Evolutionary conservation across 2,888 invertebrate species (phyloP).

Genomic region (Tupiocoris notatus): DNA sequence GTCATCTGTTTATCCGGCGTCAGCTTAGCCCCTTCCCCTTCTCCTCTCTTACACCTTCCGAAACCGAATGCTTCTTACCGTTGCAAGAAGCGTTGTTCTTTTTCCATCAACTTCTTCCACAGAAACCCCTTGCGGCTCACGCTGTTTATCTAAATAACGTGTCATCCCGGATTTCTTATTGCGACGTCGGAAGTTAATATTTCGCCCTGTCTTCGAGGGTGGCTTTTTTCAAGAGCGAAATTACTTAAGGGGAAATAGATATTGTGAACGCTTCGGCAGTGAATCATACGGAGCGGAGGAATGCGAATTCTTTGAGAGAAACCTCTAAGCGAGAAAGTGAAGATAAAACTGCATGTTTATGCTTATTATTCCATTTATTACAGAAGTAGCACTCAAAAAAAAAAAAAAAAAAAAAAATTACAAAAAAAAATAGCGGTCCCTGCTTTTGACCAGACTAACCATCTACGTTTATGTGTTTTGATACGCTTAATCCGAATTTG

Average conservation of each 20-base stretch:
- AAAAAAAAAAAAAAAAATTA: too few species aligned
- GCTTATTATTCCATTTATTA: too few species aligned
- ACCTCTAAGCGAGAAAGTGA: too few species aligned
- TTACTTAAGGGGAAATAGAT: not conserved
- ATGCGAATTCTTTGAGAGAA: too few species aligned
- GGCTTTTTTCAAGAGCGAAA: not conserved
- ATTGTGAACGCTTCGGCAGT: not conserved
- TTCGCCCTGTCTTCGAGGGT: not conserved
- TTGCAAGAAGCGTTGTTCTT: not conserved
- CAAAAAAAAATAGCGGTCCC: too few species aligned
- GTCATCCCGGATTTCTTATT: not conserved
- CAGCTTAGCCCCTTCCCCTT: constrained; percentile 23
- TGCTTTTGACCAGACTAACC: too few species aligned
- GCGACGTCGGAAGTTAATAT: not conserved
- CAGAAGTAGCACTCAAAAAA: too few species aligned
- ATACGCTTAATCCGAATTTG: too few species aligned
- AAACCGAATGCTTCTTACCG: not conserved
- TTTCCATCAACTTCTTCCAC: not conserved
- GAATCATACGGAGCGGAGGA: not conserved
- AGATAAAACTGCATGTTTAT: too few species aligned
- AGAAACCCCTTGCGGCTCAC: not conserved
- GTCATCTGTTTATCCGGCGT: constrained; percentile 41
- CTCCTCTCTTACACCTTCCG: not conserved
- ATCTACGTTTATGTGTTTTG: too few species aligned
- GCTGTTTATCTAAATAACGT: not conserved